Evolutionary conservation across 2,888 invertebrate species (phyloP).

Genomic region (Leptopterna dolabrata): DNA sequence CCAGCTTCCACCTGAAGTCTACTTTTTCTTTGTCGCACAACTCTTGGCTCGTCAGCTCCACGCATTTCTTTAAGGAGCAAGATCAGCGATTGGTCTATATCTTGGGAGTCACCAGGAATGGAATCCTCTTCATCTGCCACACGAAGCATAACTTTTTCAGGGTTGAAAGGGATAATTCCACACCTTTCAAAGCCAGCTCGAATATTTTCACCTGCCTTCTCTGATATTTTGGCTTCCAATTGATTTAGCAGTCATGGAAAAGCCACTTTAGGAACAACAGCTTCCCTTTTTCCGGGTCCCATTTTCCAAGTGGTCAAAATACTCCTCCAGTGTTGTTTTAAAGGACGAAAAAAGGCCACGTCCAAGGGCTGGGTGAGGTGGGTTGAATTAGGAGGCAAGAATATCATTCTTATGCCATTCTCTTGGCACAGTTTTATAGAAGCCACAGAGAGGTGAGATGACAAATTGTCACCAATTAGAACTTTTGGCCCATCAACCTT

Average conservation of each 20-base stretch:
- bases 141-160: background rate
- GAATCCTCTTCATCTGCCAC: background rate
- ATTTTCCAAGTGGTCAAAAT: constrained; percentile 50
- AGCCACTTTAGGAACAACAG: constrained; percentile 51
- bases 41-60: constrained; percentile 12
- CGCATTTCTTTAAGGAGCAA: constrained; percentile 19
- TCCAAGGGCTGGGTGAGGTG: constrained; percentile 53
- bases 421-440: constrained; percentile 56
- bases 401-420: constrained; percentile 63
- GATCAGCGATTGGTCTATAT: background rate
- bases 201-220: background rate
- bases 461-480: constrained; percentile 59
- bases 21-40: background rate
- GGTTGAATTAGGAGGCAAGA: constrained; percentile 61
- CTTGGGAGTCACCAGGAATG: background rate
- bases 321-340: constrained; percentile 60
- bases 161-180: constrained; percentile 6
- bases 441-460: constrained; percentile 57
- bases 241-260: constrained; percentile 52
- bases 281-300: constrained; percentile 31
- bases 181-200: background rate
- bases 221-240: background rate
- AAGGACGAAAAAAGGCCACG: constrained; percentile 60
- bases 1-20: constrained; percentile 14
- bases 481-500: constrained; percentile 55